These are phyloP conservation scores for Salvelinus alpinus DNA, from an alignment of 2,113 vertebrate genomes.

Conservation along the genomic window DNA sequence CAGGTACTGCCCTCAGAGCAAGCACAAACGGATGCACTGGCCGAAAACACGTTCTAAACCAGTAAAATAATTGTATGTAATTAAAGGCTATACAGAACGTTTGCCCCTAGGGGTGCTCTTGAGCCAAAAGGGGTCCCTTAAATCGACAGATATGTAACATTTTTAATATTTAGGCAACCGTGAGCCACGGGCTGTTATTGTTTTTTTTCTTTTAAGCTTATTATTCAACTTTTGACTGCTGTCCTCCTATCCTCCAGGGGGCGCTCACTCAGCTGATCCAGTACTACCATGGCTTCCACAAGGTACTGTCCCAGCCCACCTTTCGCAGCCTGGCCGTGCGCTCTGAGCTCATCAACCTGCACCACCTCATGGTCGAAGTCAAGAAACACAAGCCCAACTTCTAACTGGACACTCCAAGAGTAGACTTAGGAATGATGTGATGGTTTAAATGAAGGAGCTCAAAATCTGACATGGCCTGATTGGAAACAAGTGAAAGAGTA, in stretches of 20 bases:
- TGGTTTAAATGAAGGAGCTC: neutral
- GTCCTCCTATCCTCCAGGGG: constrained; percentile 67
- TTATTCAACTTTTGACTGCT: neutral
- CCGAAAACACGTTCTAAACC: no score
- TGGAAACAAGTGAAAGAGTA: neutral
- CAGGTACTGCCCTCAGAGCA: constrained; percentile 71
- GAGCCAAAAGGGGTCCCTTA: no score
- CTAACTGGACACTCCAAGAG: constrained; percentile 50
- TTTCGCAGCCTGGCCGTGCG: constrained; percentile 84
- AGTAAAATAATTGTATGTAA: no score
- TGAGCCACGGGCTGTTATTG: no score
- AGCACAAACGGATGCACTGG: no score
- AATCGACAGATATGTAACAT: no score
- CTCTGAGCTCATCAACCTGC: constrained; percentile 92
- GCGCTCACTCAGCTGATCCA: constrained; percentile 92
- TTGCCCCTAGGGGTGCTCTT: no score
- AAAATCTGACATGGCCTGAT: neutral
- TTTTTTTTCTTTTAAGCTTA: neutral
- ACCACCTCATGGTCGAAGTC: constrained; percentile 94
- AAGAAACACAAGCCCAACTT: constrained; percentile 96
- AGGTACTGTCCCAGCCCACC: constrained; percentile 83
- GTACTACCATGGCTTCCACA: constrained; percentile 93
- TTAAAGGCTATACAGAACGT: no score
- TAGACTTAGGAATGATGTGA: neutral
- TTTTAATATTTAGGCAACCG: no score